These are phyloP conservation scores for Gasterosteus aculeatus DNA, from an alignment of 2,113 vertebrate species.

Conservation along the genomic window DNA sequence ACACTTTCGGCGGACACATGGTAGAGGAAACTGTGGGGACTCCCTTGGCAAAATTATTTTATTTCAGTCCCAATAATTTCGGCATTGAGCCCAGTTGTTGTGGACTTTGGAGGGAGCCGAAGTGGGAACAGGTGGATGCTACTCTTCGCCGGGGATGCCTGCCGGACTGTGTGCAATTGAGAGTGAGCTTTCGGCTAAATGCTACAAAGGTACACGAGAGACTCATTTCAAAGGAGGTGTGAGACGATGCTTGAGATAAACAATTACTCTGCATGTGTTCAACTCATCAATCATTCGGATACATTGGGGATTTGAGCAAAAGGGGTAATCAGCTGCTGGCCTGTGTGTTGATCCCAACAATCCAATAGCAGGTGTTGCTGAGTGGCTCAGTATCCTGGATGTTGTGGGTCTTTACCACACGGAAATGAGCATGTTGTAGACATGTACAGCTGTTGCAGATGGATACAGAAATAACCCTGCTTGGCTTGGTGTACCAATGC, in stretches of 20 bases:
- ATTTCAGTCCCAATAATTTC: slow-evolving; percentile 28
- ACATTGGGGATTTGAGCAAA: slow-evolving; percentile 51
- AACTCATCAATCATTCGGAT: slow-evolving; percentile 55
- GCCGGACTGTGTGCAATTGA: slow-evolving; percentile 4
- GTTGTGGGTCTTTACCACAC: slow-evolving; percentile 57
- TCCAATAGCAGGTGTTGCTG: slow-evolving; percentile 71
- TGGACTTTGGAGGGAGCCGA: slow-evolving; percentile 51
- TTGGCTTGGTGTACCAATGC: slow-evolving; percentile 20
- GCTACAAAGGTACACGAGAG: slow-evolving; percentile 44
- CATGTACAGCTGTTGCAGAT: slow-evolving; percentile 61
- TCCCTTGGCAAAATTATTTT: slow-evolving; percentile 36
- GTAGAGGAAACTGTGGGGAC: slow-evolving; percentile 13
- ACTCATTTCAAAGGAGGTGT: slow-evolving; percentile 31
- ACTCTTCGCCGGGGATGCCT: slow-evolving; percentile 35
- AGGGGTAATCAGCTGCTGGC: slow-evolving; percentile 55
- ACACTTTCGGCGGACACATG: slow-evolving; percentile 12
- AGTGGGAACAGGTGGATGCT: slow-evolving; percentile 71
- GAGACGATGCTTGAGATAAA: slow-evolving; percentile 53
- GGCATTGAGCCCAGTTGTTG: slow-evolving; percentile 56
- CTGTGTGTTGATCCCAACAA: slow-evolving; percentile 56
- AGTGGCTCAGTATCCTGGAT: slow-evolving; percentile 51
- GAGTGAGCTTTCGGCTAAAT: slow-evolving; percentile 23
- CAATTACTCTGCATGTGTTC: slow-evolving; percentile 60
- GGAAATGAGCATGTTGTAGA: slow-evolving; percentile 60
- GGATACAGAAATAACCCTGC: slow-evolving; percentile 40